Evolutionary conservation across 2,888 invertebrate genomes (phyloP).

Genomic region (Metalampra italica): DNA sequence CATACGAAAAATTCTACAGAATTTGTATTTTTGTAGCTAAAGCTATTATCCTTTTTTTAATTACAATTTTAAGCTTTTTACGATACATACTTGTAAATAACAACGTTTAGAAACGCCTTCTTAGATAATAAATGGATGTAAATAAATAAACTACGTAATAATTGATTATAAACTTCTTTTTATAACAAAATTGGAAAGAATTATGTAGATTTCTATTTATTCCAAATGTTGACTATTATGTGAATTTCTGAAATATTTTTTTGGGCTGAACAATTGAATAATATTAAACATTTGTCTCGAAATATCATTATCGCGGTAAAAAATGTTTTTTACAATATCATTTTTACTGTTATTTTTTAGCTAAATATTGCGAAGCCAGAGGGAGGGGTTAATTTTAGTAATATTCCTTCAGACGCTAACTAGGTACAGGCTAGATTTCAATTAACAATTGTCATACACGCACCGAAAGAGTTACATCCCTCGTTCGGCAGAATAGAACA

Average conservation of each 20-base stretch:
- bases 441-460: no score
- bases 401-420: no score
- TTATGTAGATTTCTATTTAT: constrained; percentile 15
- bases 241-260: neutral
- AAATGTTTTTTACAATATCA: no score
- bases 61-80: constrained; percentile 20
- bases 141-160: constrained; percentile 32
- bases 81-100: constrained; percentile 28
- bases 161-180: constrained; percentile 32
- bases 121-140: constrained; percentile 55
- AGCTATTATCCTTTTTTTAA: constrained; percentile 3
- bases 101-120: constrained; percentile 66
- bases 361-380: no score
- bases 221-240: neutral
- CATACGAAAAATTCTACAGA: neutral
- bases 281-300: no score
- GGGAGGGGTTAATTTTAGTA: no score
- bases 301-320: no score
- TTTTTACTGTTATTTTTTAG: no score
- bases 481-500: no score
- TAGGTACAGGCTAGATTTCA: no score
- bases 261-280: neutral
- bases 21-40: constrained; percentile 12
- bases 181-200: constrained; percentile 24
- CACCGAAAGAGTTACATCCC: neutral